Percentiles rank a stretch among this genome's conserved stretches.
Evolutionary conservation across 2,888 invertebrate species (phyloP).

Genomic region (Hylaea fasciaria): DNA sequence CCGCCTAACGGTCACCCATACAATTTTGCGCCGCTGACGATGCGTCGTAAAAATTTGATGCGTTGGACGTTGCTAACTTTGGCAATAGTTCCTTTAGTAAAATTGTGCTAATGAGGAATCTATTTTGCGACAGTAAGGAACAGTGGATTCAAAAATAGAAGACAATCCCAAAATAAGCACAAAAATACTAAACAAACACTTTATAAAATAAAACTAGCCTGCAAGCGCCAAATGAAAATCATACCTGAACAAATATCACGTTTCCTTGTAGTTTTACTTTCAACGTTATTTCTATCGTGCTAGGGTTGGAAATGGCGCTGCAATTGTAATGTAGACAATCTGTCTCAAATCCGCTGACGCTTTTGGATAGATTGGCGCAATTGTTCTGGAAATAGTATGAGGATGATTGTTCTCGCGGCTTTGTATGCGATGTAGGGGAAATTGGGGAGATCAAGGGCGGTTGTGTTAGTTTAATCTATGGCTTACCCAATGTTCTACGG

Average conservation of each 20-base stretch:
- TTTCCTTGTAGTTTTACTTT: not conserved
- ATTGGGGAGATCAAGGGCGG: not conserved
- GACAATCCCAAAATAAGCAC: not conserved
- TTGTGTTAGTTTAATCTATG: not conserved
- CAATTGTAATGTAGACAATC: constrained; percentile 1
- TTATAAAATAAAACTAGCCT: not conserved
- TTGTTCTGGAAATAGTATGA: constrained; percentile 4
- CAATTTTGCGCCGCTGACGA: too few species aligned
- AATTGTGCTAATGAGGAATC: too few species aligned
- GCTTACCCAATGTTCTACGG: not conserved
- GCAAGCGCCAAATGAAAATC: constrained; percentile 5
- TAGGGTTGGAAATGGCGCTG: not conserved
- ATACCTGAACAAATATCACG: not conserved
- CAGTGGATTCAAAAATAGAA: too few species aligned
- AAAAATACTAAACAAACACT: constrained; percentile 2
- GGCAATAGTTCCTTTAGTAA: too few species aligned
- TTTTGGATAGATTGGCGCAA: constrained; percentile 13
- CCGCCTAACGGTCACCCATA: too few species aligned
- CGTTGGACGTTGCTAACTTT: too few species aligned
- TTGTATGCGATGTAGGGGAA: not conserved
- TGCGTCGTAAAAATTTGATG: too few species aligned
- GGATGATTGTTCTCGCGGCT: not conserved
- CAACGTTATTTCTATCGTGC: not conserved
- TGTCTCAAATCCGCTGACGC: constrained; percentile 9
- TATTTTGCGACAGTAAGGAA: too few species aligned